Base-by-base conservation (phyloP, 2,888 invertebrate genomes). In the Eristalis pertinax region DNA sequence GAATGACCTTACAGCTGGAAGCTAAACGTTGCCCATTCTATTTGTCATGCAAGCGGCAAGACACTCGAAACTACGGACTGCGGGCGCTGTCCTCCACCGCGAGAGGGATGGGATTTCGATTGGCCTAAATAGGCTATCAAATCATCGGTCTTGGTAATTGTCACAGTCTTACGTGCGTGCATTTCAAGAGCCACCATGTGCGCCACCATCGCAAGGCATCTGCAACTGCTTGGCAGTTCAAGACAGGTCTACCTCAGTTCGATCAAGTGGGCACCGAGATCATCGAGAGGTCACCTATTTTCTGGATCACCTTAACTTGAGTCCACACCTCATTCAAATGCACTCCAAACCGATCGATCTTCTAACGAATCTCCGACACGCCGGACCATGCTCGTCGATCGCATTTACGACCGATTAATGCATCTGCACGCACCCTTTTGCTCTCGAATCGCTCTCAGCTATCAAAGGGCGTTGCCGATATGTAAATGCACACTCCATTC, bases 381-480 rank as follows among this genome's bases (percentile, higher is more conserved):
- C 3, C 19, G 1, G 10, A 7, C n/a, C 35, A 19, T 64, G 38
- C 22, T 4, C 19, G 35, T 13, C 8, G 24, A 8, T 41, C 19
- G 15, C n/a, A 50, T 24, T 26, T 67, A 43, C 43, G 67, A 10
- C 29, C 50, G 50, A 67, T 67, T 50, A 67, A 29, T 50, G 43
- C 29, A 50, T 10, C 50, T 50, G n/a, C 50, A 50, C 43, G 35
- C 19, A 69, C 38, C 35, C 69, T 32, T 4, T 32, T 50, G 50
- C 50, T 50, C 32, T 56, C 8, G n/a, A 35, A 50, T 69, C 13
- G 29, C 63, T 69, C 77, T 77, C 56, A 11, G 38, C 13, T 26
- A 77, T 77, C 77, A 77, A 77, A 77, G 77, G 41, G 62, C 11
- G 15, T 0, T 22, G 69, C 69, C 77, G 77, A 64, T 63, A 29